Evolutionary conservation across 2,888 invertebrate species (phyloP), one percentile per base, ranked within the genome.

Genomic region (Agrochola lychnidis): DNA sequence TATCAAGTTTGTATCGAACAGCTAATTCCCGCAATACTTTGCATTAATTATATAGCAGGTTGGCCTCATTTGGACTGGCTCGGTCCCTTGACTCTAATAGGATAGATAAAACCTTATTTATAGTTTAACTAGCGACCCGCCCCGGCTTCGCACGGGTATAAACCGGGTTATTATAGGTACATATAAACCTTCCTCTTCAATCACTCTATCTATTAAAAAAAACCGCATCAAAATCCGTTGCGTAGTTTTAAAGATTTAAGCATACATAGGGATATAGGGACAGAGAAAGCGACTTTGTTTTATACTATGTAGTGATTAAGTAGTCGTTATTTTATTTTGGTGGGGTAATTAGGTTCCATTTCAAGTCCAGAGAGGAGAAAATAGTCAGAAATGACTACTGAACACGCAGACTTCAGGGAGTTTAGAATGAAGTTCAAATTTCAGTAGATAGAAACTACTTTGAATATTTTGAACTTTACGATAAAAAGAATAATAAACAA

Each of bases 21-120:
- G 30, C 16, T 51, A 81, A 84, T 81, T 81, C 73, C 64, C 66
- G 30, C 57, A 57, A 71, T 66, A 64, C 4, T 83, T 81, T 59
- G 85, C 70, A 85, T 82, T 63, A 56, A 77, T 82, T 63, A 64
- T 22, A 45, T 45, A 57, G 62, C 73, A 69, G 42, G 66, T 74
- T 69, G 71, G 56, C 66, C 83, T 74, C 59, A 77, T 85, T 72
- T 6, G n/a, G 56, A 70, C 73, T n/a, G 40, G 56, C 62, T 57
- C 25, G 9, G 59, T 78, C 70, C 82, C 82, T 74, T 71, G 73
- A 70, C 63, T 73, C 68, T 61, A 75, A 76, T 81, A 62, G 67
- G 42, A 36, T 36, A 70, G 70, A 81, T 84, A 76, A 70, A 70
- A 74, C 40, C 57, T 70, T 81, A 80, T 79, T 79, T 74, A 84